Conservation (phyloP, 2,888 invertebrate species). For the Pachymerium ferrugineum region DNA sequence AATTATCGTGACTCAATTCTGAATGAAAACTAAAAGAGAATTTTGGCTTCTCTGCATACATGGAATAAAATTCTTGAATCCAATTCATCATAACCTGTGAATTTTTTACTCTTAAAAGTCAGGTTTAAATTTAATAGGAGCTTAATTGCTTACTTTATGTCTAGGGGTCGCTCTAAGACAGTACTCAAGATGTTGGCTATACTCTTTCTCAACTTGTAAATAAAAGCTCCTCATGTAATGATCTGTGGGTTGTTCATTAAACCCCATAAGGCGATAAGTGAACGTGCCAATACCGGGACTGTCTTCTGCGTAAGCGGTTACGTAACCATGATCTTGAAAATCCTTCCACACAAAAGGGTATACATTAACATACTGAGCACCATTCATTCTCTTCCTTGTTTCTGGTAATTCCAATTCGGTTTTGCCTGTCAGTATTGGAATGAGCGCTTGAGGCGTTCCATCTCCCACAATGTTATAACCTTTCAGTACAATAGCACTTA, state of each 20-base stretch:
- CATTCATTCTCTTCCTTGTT: slow-evolving; percentile 62
- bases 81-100: slow-evolving; percentile 53
- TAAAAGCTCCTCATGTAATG: slow-evolving; percentile 82
- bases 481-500: slow-evolving; percentile 61
- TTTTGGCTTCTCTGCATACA: slow-evolving; percentile 63
- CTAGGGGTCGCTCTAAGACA: slow-evolving; percentile 69
- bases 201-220: slow-evolving; percentile 58
- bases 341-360: slow-evolving; percentile 85
- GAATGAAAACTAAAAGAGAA: slow-evolving; percentile 84
- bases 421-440: slow-evolving; percentile 76
- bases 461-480: slow-evolving; percentile 56
- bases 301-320: slow-evolving; percentile 82
- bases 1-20: slow-evolving; percentile 80
- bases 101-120: background rate
- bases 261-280: slow-evolving; percentile 82
- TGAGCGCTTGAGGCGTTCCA: slow-evolving; percentile 58
- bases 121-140: background rate
- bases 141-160: slow-evolving; percentile 57
- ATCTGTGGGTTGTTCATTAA: slow-evolving; percentile 74
- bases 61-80: slow-evolving; percentile 54
- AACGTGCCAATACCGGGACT: slow-evolving; percentile 77
- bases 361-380: slow-evolving; percentile 62
- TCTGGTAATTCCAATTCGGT: slow-evolving; percentile 81
- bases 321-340: slow-evolving; percentile 50
- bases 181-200: slow-evolving; percentile 54